Conservation (phyloP, 1,140 invertebrate genomes). For the Copidosoma floridanum region DNA sequence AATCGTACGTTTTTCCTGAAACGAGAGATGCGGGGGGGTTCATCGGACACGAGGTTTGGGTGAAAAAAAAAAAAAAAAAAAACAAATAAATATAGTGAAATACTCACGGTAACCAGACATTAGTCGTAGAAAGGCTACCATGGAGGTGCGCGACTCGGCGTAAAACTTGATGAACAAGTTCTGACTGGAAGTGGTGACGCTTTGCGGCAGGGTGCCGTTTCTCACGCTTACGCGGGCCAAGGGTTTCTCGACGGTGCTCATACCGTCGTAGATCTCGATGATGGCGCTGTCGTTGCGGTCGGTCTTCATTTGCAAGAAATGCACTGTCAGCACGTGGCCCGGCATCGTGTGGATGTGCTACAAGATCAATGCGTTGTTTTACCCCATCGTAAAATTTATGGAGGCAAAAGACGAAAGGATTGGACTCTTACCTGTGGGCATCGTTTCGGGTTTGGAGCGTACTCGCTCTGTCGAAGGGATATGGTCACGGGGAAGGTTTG, state of each 20-base stretch:
- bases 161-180: constrained; percentile 75
- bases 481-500: constrained; percentile 81
- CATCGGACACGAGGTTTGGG: too few relatives aligned
- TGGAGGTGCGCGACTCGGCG: constrained; percentile 67
- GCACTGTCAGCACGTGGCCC: constrained; percentile 78
- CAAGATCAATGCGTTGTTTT: neutral
- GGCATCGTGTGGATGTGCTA: constrained; percentile 70
- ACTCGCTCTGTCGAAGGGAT: constrained; percentile 73
- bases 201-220: constrained; percentile 82
- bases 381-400: constrained; percentile 2
- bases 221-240: constrained; percentile 67
- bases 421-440: constrained; percentile 64
- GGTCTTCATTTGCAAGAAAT: constrained; percentile 76
- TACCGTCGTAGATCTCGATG: constrained; percentile 78
- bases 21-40: too few relatives aligned
- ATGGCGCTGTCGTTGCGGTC: constrained; percentile 70
- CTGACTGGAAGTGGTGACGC: constrained; percentile 74
- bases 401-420: constrained; percentile 5
- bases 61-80: too few relatives aligned
- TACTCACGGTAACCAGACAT: constrained; percentile 67
- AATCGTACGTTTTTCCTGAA: constrained; percentile 80
- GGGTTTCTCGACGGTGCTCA: constrained; percentile 66
- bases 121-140: constrained; percentile 73
- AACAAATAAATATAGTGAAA: too few relatives aligned
- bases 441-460: constrained; percentile 64